These are phyloP conservation scores for Delia radicum DNA, from an alignment of 1,140 invertebrate species.

Conservation along the genomic window DNA sequence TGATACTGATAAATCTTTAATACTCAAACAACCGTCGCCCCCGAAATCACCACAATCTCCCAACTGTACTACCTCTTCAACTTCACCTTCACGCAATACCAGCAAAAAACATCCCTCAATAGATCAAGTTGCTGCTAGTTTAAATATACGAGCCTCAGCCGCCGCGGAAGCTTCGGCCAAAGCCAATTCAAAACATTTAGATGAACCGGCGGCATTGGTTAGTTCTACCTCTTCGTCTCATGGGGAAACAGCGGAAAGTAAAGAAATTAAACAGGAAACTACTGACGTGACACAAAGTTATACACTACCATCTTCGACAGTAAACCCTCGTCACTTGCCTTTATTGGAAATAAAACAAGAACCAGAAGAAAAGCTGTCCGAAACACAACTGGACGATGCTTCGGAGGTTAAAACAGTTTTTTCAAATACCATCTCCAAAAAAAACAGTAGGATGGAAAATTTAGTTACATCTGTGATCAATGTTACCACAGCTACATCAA, in stretches of 20 bases:
- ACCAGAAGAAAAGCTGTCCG: slow-evolving; percentile 8
- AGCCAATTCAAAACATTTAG: background rate
- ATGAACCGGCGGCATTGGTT: background rate
- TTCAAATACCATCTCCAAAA: background rate
- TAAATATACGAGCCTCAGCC: slow-evolving; percentile 48
- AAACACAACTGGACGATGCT: background rate
- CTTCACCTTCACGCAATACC: slow-evolving; percentile 27
- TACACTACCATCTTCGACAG: background rate
- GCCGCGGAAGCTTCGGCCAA: slow-evolving; percentile 41
- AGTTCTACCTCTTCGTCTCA: background rate
- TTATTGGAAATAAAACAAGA: slow-evolving; percentile 1
- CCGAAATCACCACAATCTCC: slow-evolving; percentile 6
- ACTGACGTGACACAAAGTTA: background rate
- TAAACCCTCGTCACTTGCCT: background rate
- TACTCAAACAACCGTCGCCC: slow-evolving; percentile 2
- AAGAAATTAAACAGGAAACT: slow-evolving; percentile 9
- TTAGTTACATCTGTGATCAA: slow-evolving; percentile 11
- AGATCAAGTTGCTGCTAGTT: slow-evolving; percentile 53
- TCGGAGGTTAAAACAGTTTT: background rate
- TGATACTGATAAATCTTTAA: background rate
- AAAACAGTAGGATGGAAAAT: background rate
- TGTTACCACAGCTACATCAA: slow-evolving; percentile 3
- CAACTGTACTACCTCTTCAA: slow-evolving; percentile 5
- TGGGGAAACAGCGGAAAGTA: background rate
- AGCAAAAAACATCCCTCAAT: slow-evolving; percentile 45